These are phyloP conservation scores for Campylomormyrus tamandua DNA, from an alignment of 2,113 vertebrate genomes.

Conservation along the genomic window DNA sequence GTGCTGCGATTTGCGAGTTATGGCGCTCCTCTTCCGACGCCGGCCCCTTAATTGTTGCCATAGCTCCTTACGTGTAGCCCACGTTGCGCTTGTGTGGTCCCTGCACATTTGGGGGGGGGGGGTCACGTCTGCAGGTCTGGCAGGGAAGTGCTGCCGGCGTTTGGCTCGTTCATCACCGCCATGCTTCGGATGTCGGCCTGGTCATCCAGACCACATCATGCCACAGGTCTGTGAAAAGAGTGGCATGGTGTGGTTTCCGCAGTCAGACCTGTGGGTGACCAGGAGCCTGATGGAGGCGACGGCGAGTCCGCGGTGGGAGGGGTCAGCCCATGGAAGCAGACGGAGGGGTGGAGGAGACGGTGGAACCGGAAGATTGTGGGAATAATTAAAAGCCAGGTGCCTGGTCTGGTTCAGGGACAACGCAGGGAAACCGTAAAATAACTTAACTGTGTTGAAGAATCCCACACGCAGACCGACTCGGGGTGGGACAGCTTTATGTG, in stretches of 20 bases:
- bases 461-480: neutral
- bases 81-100: neutral
- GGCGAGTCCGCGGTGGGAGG: neutral
- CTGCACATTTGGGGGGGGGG: neutral
- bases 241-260: neutral
- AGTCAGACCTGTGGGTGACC: neutral
- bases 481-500: neutral
- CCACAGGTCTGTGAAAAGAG: neutral
- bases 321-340: neutral
- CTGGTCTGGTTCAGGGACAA: neutral
- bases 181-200: neutral
- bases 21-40: too few relatives aligned
- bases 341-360: neutral
- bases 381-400: neutral
- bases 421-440: neutral
- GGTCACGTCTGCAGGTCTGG: neutral
- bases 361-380: neutral
- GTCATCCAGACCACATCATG: neutral
- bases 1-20: neutral
- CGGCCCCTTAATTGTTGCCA: conserved; percentile 7
- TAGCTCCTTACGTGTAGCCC: neutral
- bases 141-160: too few relatives aligned
- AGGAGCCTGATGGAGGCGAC: neutral
- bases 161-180: neutral
- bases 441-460: neutral